phyloP scores from a whole-genome alignment of 2,888 invertebrate species.

The Cheilosia variabilis region DNA sequence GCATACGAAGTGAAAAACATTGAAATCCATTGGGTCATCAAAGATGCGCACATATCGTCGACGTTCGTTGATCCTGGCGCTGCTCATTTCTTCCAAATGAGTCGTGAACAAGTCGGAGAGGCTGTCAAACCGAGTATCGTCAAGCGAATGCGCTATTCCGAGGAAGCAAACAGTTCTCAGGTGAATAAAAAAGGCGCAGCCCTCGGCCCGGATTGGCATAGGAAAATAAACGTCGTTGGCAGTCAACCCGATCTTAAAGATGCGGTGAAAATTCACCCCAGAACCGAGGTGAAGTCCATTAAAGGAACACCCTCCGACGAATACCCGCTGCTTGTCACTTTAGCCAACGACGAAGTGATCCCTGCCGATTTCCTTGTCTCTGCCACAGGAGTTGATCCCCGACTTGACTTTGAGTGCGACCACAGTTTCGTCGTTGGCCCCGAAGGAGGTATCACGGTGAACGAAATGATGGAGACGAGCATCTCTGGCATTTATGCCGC shows the following conservation, averaged over 20 bases:
- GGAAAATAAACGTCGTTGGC: slow-evolving; percentile 87
- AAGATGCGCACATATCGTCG: slow-evolving; percentile 95
- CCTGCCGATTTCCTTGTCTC: slow-evolving; percentile 95
- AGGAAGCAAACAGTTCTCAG: slow-evolving; percentile 81
- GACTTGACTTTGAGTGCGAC: slow-evolving; percentile 86
- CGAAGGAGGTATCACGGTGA: slow-evolving; percentile 94
- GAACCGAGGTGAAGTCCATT: slow-evolving; percentile 84
- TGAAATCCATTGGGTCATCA: slow-evolving; percentile 96
- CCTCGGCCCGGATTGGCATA: slow-evolving; percentile 98
- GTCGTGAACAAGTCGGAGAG: slow-evolving; percentile 55
- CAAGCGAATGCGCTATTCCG: slow-evolving; percentile 88
- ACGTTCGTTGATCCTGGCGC: slow-evolving; percentile 98
- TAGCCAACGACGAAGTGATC: slow-evolving; percentile 88
- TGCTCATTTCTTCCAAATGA: slow-evolving; percentile 91
- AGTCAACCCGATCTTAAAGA: slow-evolving; percentile 79
- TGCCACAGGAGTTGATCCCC: slow-evolving; percentile 95
- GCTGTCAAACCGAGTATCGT: slow-evolving; percentile 80
- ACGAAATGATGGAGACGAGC: slow-evolving; percentile 93
- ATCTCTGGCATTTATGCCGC: slow-evolving; percentile 93
- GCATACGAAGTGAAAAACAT: slow-evolving; percentile 93
- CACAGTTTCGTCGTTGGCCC: slow-evolving; percentile 84
- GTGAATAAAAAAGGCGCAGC: slow-evolving; percentile 90
- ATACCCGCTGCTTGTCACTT: slow-evolving; percentile 89
- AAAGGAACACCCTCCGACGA: slow-evolving; percentile 79
- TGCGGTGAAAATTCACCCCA: slow-evolving; percentile 86